These are phyloP conservation scores for Ciconia stormi DNA, from an alignment of 2,113 vertebrate species.

Conservation along the genomic window DNA sequence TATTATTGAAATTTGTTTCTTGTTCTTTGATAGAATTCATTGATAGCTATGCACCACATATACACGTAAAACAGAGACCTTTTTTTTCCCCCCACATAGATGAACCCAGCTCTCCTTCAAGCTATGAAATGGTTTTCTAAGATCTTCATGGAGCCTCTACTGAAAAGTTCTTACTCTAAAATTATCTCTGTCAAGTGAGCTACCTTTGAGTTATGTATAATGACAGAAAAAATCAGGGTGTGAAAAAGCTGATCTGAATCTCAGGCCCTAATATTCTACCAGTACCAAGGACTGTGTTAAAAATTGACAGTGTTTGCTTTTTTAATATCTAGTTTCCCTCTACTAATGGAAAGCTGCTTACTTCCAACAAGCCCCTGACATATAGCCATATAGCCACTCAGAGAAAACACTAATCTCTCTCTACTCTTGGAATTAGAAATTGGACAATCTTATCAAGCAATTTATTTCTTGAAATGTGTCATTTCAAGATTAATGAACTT, in stretches of 20 bases:
- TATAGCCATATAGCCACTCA: not conserved
- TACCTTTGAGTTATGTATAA: not conserved
- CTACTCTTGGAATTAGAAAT: not conserved
- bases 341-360: not conserved
- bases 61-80: not conserved
- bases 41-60: not conserved
- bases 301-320: not conserved
- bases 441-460: not conserved
- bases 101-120: not conserved
- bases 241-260: not conserved
- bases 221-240: not conserved
- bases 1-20: not conserved
- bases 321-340: not conserved
- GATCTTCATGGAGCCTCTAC: not conserved
- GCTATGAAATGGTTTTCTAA: not conserved
- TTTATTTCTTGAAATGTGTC: not conserved
- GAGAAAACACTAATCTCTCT: not conserved
- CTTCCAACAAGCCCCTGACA: not conserved
- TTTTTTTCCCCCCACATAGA: no score
- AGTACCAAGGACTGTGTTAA: not conserved
- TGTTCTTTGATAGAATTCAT: not conserved
- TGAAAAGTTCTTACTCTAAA: not conserved
- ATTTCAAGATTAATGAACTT: not conserved
- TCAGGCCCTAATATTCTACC: not conserved
- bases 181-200: not conserved